Conservation (phyloP, 2,113 vertebrate species). For the Nycticorax nycticorax region DNA sequence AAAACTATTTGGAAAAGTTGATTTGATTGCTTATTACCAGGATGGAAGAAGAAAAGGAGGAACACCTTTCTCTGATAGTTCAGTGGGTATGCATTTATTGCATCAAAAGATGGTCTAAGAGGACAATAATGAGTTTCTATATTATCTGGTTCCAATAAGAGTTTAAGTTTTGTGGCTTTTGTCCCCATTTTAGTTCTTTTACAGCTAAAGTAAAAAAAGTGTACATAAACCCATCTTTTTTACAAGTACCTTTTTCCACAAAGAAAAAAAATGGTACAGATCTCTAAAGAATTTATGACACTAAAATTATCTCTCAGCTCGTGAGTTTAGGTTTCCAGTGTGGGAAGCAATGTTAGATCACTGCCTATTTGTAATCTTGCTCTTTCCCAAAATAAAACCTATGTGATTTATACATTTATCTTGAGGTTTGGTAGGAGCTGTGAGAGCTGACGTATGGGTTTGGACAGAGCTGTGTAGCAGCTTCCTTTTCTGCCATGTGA, state of each 20-base stretch:
- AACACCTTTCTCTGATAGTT: background rate
- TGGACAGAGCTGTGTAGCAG: background rate
- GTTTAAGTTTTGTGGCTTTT: background rate
- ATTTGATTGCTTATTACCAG: background rate
- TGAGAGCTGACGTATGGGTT: background rate
- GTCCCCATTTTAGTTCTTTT: background rate
- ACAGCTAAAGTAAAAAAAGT: background rate
- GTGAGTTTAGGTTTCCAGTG: conserved; percentile 21
- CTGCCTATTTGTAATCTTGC: conserved; percentile 20
- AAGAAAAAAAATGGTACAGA: background rate
- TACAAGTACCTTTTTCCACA: background rate
- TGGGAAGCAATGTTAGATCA: conserved; percentile 46
- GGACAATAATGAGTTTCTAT: background rate
- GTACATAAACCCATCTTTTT: background rate
- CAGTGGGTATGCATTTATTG: background rate
- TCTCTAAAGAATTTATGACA: background rate
- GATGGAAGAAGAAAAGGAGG: background rate
- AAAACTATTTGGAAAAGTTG: background rate
- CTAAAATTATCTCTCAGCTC: conserved; percentile 31
- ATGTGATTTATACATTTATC: conserved; percentile 15
- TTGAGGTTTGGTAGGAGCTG: background rate
- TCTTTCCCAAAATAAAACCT: conserved; percentile 40
- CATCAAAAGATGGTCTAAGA: background rate
- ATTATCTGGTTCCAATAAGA: background rate
- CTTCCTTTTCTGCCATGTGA: background rate